phyloP scores from a whole-genome alignment of 1,140 invertebrate genomes.

The Nephotettix cincticeps region DNA sequence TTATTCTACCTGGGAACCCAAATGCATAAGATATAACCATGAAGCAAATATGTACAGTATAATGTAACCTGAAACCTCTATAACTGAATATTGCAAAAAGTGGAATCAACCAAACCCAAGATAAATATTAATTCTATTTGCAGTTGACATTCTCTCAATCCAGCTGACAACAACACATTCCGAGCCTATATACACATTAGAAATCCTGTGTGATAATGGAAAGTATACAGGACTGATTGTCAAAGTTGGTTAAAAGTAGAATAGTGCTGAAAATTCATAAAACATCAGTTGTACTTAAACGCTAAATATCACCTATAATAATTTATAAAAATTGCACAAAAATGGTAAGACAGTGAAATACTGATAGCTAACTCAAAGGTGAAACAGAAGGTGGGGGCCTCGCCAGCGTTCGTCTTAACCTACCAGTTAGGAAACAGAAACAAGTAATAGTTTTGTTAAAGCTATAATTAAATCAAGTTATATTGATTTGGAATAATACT shows the following conservation, averaged over 20 bases:
- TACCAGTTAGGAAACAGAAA: too few relatives aligned
- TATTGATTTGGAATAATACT: too few relatives aligned
- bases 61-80: constrained; percentile 11
- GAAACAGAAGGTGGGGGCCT: background rate
- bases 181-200: background rate
- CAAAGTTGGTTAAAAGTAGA: background rate
- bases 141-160: too few relatives aligned
- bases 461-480: too few relatives aligned
- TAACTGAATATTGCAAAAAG: constrained; percentile 10
- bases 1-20: too few relatives aligned
- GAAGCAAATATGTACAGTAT: constrained; percentile 6
- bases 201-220: constrained; percentile 1
- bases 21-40: too few relatives aligned
- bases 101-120: background rate
- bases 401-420: background rate
- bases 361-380: background rate
- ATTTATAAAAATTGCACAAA: constrained; percentile 11
- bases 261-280: too few relatives aligned
- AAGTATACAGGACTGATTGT: constrained; percentile 22
- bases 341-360: constrained; percentile 11
- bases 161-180: background rate
- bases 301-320: background rate
- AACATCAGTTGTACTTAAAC: background rate
- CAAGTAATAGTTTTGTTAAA: too few relatives aligned
- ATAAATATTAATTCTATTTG: too few relatives aligned